A percentile compares a stretch with the other conserved stretches of the same genome.
Evolutionary conservation across 2,797 vertebrate species (phyloP).

Genomic region (Helarctos malayanus): DNA sequence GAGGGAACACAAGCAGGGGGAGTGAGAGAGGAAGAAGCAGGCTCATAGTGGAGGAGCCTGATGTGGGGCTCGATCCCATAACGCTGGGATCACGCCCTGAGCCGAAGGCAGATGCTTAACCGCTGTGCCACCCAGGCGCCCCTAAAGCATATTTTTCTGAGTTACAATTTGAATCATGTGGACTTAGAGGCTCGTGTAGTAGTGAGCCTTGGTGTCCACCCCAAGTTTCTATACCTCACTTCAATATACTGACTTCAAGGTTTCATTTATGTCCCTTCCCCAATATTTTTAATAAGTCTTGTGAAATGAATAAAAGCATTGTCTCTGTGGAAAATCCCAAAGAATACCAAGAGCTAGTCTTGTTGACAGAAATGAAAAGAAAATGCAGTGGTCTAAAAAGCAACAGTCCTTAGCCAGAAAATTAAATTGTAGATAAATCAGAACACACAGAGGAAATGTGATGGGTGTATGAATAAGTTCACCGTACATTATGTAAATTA

Average conservation of each 20-base stretch:
- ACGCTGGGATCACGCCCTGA: no score
- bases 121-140: no score
- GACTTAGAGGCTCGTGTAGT: neutral
- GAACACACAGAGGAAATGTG: neutral
- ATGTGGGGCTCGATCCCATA: no score
- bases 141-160: neutral
- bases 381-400: constrained; percentile 36
- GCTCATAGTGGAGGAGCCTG: no score
- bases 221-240: neutral
- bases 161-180: neutral
- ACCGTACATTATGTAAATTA: neutral
- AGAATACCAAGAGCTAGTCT: constrained; percentile 11
- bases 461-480: neutral
- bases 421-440: neutral
- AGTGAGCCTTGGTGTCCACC: neutral
- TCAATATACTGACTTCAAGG: neutral
- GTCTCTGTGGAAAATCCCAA: neutral
- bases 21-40: no score
- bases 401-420: constrained; percentile 4
- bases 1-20: no score
- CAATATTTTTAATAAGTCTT: neutral
- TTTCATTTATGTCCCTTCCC: neutral
- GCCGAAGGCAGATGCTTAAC: no score
- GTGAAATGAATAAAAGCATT: neutral
- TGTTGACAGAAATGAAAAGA: neutral